These are phyloP conservation scores for human DNA, from an alignment of 2,113 vertebrate species.

Conservation along the genomic window DNA sequence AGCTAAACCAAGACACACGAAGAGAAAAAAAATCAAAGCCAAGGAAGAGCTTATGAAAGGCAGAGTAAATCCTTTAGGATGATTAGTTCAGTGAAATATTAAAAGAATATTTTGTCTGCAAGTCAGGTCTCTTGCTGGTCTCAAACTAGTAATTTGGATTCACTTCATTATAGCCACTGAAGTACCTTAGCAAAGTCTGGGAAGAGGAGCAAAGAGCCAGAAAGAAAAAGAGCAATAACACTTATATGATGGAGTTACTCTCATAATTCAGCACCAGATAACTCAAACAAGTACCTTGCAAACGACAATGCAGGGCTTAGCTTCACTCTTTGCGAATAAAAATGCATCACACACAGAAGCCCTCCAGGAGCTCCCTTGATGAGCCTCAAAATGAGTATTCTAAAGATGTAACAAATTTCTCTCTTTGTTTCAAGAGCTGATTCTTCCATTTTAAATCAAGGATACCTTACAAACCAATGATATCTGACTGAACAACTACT, in stretches of 20 bases:
- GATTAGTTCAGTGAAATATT: slow-evolving; percentile 77
- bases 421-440: slow-evolving; percentile 29
- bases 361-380: neutral
- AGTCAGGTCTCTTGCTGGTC: slow-evolving; percentile 77
- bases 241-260: slow-evolving; percentile 76
- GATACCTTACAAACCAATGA: slow-evolving; percentile 25
- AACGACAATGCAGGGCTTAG: slow-evolving; percentile 73
- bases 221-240: slow-evolving; percentile 79
- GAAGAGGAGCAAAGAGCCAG: slow-evolving; percentile 74
- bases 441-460: slow-evolving; percentile 45
- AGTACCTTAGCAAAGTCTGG: slow-evolving; percentile 73
- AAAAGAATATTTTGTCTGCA: slow-evolving; percentile 82
- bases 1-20: slow-evolving; percentile 48
- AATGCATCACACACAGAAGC: neutral
- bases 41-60: slow-evolving; percentile 68
- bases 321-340: slow-evolving; percentile 47
- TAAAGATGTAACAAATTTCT: slow-evolving; percentile 30
- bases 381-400: slow-evolving; percentile 23
- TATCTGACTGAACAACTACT: neutral
- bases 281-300: slow-evolving; percentile 76
- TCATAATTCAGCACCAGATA: slow-evolving; percentile 76
- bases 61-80: slow-evolving; percentile 76
- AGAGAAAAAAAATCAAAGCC: slow-evolving; percentile 73
- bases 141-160: slow-evolving; percentile 83
- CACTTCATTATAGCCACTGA: slow-evolving; percentile 81